Evolutionary conservation across 1,140 invertebrate species (phyloP).

Genomic region (Periplaneta americana): DNA sequence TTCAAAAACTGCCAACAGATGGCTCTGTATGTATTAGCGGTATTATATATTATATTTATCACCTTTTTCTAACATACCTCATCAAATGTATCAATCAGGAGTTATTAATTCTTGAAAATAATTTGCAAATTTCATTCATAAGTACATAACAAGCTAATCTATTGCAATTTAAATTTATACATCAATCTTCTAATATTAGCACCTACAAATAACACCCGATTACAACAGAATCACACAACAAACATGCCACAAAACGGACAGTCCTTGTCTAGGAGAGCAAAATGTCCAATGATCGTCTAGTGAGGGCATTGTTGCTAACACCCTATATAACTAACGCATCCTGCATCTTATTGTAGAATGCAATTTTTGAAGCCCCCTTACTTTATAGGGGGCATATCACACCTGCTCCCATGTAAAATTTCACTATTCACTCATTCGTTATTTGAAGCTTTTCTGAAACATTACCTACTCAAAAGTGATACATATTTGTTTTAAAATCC

Average conservation of each 20-base stretch:
- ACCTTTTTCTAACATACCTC: not conserved
- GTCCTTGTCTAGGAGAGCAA: slow-evolving; percentile 67
- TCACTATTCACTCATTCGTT: too few species aligned
- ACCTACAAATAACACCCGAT: not conserved
- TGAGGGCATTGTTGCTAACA: slow-evolving; percentile 63
- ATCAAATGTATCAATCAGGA: not conserved
- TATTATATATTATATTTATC: not conserved
- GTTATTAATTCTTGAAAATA: not conserved
- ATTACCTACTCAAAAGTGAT: too few species aligned
- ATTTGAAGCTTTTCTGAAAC: too few species aligned
- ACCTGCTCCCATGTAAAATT: too few species aligned
- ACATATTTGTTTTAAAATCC: too few species aligned
- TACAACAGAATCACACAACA: not conserved
- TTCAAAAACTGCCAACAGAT: not conserved
- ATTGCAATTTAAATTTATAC: not conserved
- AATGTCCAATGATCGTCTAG: slow-evolving; percentile 61
- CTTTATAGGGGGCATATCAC: slow-evolving; percentile 54
- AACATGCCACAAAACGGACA: not conserved
- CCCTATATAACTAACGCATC: slow-evolving; percentile 39
- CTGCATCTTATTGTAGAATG: slow-evolving; percentile 43
- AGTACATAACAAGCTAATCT: not conserved
- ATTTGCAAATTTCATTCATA: not conserved
- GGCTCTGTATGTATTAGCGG: not conserved
- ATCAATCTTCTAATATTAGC: not conserved
- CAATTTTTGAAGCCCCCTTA: slow-evolving; percentile 63